A percentile compares a stretch with the other conserved stretches of the same genome.
Conservation (phyloP, 2,888 invertebrate genomes). For the Epirrhoe tristata region DNA sequence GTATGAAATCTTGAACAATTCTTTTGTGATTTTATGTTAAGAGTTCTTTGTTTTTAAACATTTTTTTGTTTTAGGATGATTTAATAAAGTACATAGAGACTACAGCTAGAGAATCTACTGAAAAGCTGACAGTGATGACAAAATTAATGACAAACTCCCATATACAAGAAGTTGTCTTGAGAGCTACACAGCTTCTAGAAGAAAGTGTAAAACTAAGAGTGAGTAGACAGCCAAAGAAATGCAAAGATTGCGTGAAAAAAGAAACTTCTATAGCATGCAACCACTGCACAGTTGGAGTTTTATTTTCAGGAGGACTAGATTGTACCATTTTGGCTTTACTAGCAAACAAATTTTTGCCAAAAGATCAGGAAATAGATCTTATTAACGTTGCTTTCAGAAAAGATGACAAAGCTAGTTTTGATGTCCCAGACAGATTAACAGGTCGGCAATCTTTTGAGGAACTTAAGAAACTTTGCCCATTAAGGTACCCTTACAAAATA, state of each 20-base stretch:
- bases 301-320: slow-evolving; percentile 99
- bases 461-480: slow-evolving; percentile 88
- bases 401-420: slow-evolving; percentile 72
- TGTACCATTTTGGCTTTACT: slow-evolving; percentile 95
- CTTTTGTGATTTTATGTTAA: slow-evolving; percentile 37
- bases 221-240: slow-evolving; percentile 86
- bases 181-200: slow-evolving; percentile 81
- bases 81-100: slow-evolving; percentile 60
- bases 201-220: slow-evolving; percentile 87
- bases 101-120: slow-evolving; percentile 49
- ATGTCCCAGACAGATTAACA: slow-evolving; percentile 94
- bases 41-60: slow-evolving; percentile 1
- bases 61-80: slow-evolving; percentile 60
- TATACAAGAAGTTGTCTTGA: slow-evolving; percentile 71
- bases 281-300: slow-evolving; percentile 90
- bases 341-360: slow-evolving; percentile 88
- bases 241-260: slow-evolving; percentile 83
- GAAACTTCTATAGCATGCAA: slow-evolving; percentile 60
- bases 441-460: slow-evolving; percentile 89
- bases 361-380: slow-evolving; percentile 92
- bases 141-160: slow-evolving; percentile 65
- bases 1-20: slow-evolving; percentile 47
- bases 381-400: slow-evolving; percentile 97
- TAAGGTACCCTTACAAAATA: slow-evolving; percentile 65
- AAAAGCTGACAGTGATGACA: slow-evolving; percentile 67